Base-by-base conservation (phyloP, 2,797 vertebrate species). In the Hydrocynus forskahlii region DNA sequence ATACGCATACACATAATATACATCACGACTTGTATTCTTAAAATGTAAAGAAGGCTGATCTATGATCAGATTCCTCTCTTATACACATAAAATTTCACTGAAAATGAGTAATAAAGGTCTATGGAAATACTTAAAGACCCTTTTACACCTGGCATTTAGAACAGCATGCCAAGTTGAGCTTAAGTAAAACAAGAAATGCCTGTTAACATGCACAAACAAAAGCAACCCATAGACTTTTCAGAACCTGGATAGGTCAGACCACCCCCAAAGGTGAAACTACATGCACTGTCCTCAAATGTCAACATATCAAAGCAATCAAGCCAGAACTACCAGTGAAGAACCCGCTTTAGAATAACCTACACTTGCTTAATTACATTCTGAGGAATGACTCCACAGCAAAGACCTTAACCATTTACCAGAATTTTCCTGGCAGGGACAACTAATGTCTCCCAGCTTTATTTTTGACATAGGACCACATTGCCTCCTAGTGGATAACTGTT, bases 401-500 rank as follows among this genome's bases (percentile, higher is more conserved):
- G 43, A 29, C 43, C 43, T 60, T 43, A 43, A 43, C 16, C 72
- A 72, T 60, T 43, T 52, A 43, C 16, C 72, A 72, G 66, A 76
- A 81, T 63, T 7, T 79, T 84, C 66, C 63, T 38, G 50, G 59
- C 13, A 12, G 25, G 45, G 38, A 54, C 45, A 55, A 64, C 19
- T 35, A 35, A 60, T 55, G 21, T 25, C n/a, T 71, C 43, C 25
- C 17, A 16, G 35, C 10, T 23, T 29, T 25, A 17, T 25, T 12
- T 38, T 38, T 5, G 12, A 63, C 74, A 77, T 14, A 71, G 59
- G 48, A 80, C 12, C 43, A 52, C 35, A 83, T 76, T 89, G 76
- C 85, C 81, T 67, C 83, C 84, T 75, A 68, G 76, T 80, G 85
- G 43, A 60, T 7, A 64, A 66, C 19, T n/a, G 50, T 68, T 35